A percentile compares a stretch with the other conserved stretches of the same genome.
These are phyloP conservation scores for Meandrusa payeni DNA, from an alignment of 2,888 invertebrate species.

Conservation along the genomic window DNA sequence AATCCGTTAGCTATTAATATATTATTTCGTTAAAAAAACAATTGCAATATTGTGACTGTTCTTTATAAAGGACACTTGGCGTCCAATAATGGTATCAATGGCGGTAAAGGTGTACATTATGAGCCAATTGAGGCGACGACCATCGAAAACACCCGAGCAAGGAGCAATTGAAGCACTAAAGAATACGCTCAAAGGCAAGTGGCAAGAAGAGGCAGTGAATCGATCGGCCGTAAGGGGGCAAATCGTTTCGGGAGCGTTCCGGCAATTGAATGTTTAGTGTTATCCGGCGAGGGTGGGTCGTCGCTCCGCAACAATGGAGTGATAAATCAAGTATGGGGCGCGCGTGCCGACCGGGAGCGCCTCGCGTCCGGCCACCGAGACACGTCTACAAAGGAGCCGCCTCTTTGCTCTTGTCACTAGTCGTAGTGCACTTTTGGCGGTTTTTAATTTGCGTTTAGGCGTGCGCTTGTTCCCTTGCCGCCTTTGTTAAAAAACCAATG, in stretches of 20 bases:
- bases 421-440: constrained; percentile 14
- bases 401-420: constrained; percentile 25
- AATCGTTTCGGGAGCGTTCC: constrained; percentile 64
- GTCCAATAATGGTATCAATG: constrained; percentile 1
- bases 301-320: constrained; percentile 74
- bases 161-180: constrained; percentile 14
- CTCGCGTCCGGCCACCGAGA: constrained; percentile 42
- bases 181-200: constrained; percentile 18
- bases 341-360: constrained; percentile 58
- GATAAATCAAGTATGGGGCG: constrained; percentile 78
- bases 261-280: constrained; percentile 75
- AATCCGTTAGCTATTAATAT: too few relatives aligned
- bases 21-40: too few relatives aligned
- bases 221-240: constrained; percentile 61
- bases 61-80: neutral
- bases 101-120: constrained; percentile 2
- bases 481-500: constrained; percentile 13
- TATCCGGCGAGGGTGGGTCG: constrained; percentile 73
- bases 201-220: constrained; percentile 48
- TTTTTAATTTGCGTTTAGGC: constrained; percentile 16
- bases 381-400: constrained; percentile 60
- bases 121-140: constrained; percentile 6
- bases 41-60: too few relatives aligned
- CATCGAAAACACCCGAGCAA: constrained; percentile 18
- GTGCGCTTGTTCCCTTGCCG: constrained; percentile 8